Evolutionary conservation across 2,797 vertebrate species (phyloP).

Genomic region (Apogon talboti): DNA sequence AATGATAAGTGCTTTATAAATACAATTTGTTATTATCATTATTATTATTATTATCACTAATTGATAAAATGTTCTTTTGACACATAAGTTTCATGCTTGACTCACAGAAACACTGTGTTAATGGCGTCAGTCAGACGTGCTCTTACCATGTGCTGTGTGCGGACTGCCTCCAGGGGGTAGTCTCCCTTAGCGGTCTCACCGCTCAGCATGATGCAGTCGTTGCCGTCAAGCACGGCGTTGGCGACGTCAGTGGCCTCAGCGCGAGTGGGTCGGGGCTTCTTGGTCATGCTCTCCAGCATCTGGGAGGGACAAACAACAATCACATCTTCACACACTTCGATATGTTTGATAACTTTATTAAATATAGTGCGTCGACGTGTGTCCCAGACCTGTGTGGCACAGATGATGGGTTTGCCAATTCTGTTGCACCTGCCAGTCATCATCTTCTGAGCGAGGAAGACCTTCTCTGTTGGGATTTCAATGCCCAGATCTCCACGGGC

Average conservation of each 20-base stretch:
- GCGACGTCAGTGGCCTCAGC: conserved; percentile 82
- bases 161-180: conserved; percentile 95
- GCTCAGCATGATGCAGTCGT: conserved; percentile 94
- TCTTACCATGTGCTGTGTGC: conserved; percentile 93
- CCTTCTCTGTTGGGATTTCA: conserved; percentile 98
- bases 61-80: neutral
- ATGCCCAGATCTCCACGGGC: conserved; percentile 97
- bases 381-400: conserved; percentile 93
- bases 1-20: no score
- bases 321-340: neutral
- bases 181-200: conserved; percentile 98
- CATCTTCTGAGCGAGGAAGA: conserved; percentile 99
- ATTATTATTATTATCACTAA: no score
- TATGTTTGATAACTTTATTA: neutral
- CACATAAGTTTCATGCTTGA: neutral
- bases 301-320: conserved; percentile 26
- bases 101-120: neutral
- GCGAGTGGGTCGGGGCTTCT: conserved; percentile 79
- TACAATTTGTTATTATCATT: no score
- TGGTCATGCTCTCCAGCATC: conserved; percentile 84
- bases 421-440: conserved; percentile 97
- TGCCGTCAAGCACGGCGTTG: conserved; percentile 84
- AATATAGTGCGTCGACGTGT: neutral
- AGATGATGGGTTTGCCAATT: conserved; percentile 94
- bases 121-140: neutral